Conservation (phyloP, 2,797 vertebrate genomes). For the Ctenopoma kingsleyae region DNA sequence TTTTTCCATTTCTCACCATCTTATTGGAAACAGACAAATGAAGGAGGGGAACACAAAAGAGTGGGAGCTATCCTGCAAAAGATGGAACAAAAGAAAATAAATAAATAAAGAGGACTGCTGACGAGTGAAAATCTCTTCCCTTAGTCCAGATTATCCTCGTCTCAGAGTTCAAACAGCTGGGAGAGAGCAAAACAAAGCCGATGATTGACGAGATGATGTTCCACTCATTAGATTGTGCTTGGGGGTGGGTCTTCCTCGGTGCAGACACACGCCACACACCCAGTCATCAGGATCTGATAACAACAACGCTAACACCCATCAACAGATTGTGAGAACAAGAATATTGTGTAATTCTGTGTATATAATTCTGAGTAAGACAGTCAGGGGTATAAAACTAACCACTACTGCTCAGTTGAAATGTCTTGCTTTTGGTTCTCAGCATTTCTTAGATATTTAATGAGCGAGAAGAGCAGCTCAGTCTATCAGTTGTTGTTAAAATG, state of each 20-base stretch:
- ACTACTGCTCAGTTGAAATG: background rate
- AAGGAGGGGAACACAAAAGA: constrained; percentile 44
- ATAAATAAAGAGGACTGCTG: constrained; percentile 51
- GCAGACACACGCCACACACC: constrained; percentile 67
- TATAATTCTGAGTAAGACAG: background rate
- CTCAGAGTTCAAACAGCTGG: constrained; percentile 70
- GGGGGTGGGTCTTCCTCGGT: constrained; percentile 65
- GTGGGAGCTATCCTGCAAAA: constrained; percentile 27
- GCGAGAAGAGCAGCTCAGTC: background rate
- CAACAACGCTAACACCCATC: constrained; percentile 51
- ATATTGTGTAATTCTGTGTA: constrained; percentile 8
- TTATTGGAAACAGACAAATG: constrained; percentile 34
- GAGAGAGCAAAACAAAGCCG: constrained; percentile 72
- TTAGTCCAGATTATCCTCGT: constrained; percentile 54
- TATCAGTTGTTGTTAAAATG: background rate
- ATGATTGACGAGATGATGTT: constrained; percentile 77
- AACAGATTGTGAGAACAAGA: constrained; percentile 34
- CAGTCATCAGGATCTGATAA: constrained; percentile 61
- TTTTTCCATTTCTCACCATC: constrained; percentile 30
- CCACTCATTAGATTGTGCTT: constrained; percentile 80
- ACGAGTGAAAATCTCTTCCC: constrained; percentile 60
- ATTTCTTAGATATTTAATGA: background rate
- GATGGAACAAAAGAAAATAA: constrained; percentile 27
- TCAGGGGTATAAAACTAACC: background rate
- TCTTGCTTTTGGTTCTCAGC: background rate